A percentile compares a stretch with the other conserved stretches of the same genome.
These are phyloP conservation scores for Drosophila lacteicornis DNA, from an alignment of 1,140 invertebrate species.

Conservation along the genomic window DNA sequence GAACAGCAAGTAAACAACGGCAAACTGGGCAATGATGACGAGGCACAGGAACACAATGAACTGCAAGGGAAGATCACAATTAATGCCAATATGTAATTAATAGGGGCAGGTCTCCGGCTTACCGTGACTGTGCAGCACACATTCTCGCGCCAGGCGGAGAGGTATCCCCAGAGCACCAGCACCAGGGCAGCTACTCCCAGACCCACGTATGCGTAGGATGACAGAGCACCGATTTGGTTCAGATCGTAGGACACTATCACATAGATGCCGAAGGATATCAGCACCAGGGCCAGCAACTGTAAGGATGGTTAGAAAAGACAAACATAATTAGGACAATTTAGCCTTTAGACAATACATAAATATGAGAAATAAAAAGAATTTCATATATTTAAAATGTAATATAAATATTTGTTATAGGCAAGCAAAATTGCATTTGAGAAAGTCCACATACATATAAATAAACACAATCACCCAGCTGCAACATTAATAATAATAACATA, in stretches of 20 bases:
- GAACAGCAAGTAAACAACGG: conserved; percentile 38
- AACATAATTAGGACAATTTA: not conserved
- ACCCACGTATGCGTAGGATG: conserved; percentile 52
- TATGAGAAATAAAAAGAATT: no score
- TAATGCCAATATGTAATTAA: not conserved
- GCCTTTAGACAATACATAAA: no score
- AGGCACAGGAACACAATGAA: conserved; percentile 63
- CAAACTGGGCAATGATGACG: conserved; percentile 63
- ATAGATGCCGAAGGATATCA: conserved; percentile 76
- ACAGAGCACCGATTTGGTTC: conserved; percentile 39
- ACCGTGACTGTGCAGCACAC: conserved; percentile 80
- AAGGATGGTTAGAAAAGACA: not conserved
- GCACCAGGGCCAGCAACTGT: conserved; percentile 71
- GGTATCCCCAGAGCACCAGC: conserved; percentile 69
- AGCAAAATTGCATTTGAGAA: no score
- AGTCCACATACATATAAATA: no score
- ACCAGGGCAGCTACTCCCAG: conserved; percentile 57
- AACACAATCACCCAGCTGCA: no score
- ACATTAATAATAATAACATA: no score
- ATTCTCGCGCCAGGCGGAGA: conserved; percentile 71
- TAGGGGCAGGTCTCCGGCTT: conserved; percentile 19
- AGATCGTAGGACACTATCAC: conserved; percentile 61
- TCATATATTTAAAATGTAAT: no score
- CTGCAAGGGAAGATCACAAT: conserved; percentile 29
- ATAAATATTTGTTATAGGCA: no score